Evolutionary conservation across 2,113 vertebrate species (phyloP).

Genomic region (Python bivittatus): DNA sequence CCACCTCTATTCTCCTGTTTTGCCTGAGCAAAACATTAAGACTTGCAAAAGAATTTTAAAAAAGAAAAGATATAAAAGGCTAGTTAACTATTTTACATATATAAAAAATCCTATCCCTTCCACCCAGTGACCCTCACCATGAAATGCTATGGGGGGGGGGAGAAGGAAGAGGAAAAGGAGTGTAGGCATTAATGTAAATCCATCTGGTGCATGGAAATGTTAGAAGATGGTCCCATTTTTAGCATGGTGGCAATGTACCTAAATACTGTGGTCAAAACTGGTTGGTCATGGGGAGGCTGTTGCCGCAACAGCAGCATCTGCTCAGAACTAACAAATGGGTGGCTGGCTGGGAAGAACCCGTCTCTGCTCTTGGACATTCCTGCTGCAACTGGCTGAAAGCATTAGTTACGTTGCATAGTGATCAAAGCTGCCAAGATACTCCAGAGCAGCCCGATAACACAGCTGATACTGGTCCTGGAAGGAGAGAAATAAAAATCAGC

Average conservation of each 20-base stretch:
- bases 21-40: constrained; percentile 70
- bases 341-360: constrained; percentile 82
- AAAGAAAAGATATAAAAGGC: constrained; percentile 74
- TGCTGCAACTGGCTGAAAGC: constrained; percentile 71
- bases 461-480: constrained; percentile 97
- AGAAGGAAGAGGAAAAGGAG: constrained; percentile 53
- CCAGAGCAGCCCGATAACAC: constrained; percentile 95
- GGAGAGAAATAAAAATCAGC: background rate
- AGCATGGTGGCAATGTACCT: constrained; percentile 74
- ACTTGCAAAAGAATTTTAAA: constrained; percentile 71
- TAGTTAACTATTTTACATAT: constrained; percentile 72
- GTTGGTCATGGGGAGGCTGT: constrained; percentile 62
- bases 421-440: constrained; percentile 98
- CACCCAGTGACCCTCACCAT: constrained; percentile 75
- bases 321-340: constrained; percentile 78
- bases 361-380: constrained; percentile 71
- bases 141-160: constrained; percentile 56
- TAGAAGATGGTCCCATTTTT: constrained; percentile 63
- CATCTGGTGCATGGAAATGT: constrained; percentile 65
- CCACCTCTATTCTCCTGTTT: constrained; percentile 67
- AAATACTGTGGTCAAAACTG: constrained; percentile 74
- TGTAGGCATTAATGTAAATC: constrained; percentile 68
- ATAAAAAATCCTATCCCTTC: constrained; percentile 76
- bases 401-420: constrained; percentile 98
- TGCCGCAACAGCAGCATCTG: constrained; percentile 63